Base-by-base conservation (phyloP, 2,888 invertebrate genomes). In the Onchidella celtica region DNA sequence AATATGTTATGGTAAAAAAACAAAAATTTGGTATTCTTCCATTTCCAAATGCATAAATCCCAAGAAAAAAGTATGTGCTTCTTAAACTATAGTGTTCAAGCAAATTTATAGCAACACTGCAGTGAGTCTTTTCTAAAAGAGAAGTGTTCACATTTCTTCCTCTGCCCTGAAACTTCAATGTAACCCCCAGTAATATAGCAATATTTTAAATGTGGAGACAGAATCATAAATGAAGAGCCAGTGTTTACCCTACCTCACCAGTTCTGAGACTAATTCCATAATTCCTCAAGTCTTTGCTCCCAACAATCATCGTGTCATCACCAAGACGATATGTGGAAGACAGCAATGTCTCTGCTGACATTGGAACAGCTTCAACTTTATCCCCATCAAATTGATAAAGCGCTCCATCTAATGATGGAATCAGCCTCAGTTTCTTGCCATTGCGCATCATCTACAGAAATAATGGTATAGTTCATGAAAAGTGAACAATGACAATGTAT, bases 321-420 rank as follows among this genome's bases (percentile, higher is more conserved):
- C 92, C 92, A 38, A 97, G 96, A 89, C 96, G 96, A 92, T 96
- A 96, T 0, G 98, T 97, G 21, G 94, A 93, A 81, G 96, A 96
- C 3, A 99, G 94, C 34, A 99, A 94, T 86, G 96, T 95, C 79
- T 98, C 98, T 0, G 97, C 96, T 63, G 96, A 96, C 85, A 99
- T 95, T 0, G 98, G 98, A 84, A 97, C 94, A 0, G 97, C 96
- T 93, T 98, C 97, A 70, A 99, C 95, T 84, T 95, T 96, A 83
- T 96, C 96, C 0, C 97, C 98, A 93, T 98, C 97, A 92, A 98
- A 96, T 93, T 97, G 97, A 94, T 98, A 99, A 72, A 99, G 94
- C 2, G 96, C 96, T 1, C 99, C 99, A 89, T 96, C 96, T 14
- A 99, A 94, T 0, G 99, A 98, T 0, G 99, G 99, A 89, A 99